Evolutionary conservation across 2,888 invertebrate species (phyloP).

Genomic region (Trichacis sp.): DNA sequence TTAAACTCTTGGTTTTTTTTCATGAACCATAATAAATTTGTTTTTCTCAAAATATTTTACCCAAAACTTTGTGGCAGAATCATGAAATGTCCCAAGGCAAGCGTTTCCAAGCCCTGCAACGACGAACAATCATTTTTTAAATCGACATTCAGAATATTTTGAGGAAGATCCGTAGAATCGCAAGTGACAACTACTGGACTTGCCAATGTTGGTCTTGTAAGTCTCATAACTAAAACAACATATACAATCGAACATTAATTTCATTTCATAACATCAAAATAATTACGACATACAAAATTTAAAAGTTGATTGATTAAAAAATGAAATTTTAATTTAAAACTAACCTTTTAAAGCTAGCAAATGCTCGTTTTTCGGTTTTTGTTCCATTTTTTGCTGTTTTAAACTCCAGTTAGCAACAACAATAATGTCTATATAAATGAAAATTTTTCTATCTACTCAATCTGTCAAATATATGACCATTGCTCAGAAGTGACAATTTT

Average conservation of each 20-base stretch:
- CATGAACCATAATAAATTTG: too few relatives aligned
- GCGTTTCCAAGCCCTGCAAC: conserved; percentile 83
- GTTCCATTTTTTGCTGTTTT: conserved; percentile 70
- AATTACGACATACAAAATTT: background rate
- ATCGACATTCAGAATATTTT: conserved; percentile 82
- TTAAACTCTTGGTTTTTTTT: too few relatives aligned
- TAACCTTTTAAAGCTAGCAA: conserved; percentile 74
- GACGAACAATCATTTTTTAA: conserved; percentile 87
- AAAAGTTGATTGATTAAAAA: background rate
- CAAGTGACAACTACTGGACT: conserved; percentile 82
- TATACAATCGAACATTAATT: background rate
- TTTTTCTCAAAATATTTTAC: too few relatives aligned
- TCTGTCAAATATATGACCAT: too few relatives aligned
- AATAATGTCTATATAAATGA: background rate
- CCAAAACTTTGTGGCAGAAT: conserved; percentile 97
- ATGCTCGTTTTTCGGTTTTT: conserved; percentile 74
- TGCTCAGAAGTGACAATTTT: too few relatives aligned
- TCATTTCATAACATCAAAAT: too few relatives aligned
- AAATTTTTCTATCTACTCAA: too few relatives aligned
- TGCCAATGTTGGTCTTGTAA: conserved; percentile 91
- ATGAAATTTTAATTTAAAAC: background rate
- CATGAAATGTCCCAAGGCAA: conserved; percentile 90
- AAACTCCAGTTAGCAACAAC: background rate
- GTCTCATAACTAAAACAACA: conserved; percentile 82
- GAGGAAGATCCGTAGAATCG: conserved; percentile 87